A percentile compares a stretch with the other conserved stretches of the same genome.
phyloP scores from a whole-genome alignment of 2,888 invertebrate genomes.

The Aspidiotus rigidus region DNA sequence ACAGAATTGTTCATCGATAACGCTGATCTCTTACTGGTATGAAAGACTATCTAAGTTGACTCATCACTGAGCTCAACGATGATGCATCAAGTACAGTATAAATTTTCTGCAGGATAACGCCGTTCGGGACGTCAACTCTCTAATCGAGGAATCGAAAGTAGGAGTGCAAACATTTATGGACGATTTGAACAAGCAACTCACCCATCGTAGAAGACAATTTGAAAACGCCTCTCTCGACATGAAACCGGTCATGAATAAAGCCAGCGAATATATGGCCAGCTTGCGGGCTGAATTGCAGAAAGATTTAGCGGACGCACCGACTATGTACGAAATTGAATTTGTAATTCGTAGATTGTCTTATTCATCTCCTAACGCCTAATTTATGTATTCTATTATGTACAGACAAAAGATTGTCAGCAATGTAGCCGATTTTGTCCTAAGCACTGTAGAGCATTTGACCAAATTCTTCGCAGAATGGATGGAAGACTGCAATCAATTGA shows the following conservation, averaged over 20 bases:
- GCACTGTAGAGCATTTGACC: slow-evolving; percentile 17
- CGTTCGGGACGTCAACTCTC: slow-evolving; percentile 2
- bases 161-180: slow-evolving; percentile 5
- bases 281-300: slow-evolving; percentile 21
- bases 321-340: not conserved
- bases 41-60: not conserved
- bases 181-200: slow-evolving; percentile 5
- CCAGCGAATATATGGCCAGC: slow-evolving; percentile 6
- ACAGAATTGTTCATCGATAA: slow-evolving; percentile 25
- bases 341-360: too few relatives aligned
- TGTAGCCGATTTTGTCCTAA: slow-evolving; percentile 11
- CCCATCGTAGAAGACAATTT: slow-evolving; percentile 17
- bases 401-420: slow-evolving; percentile 18
- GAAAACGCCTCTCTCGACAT: slow-evolving; percentile 7
- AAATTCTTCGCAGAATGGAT: slow-evolving; percentile 25
- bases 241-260: slow-evolving; percentile 15
- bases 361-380: too few relatives aligned
- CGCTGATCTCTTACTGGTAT: slow-evolving; percentile 12
- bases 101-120: slow-evolving; percentile 17
- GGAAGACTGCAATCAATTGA: slow-evolving; percentile 11
- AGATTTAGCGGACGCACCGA: slow-evolving; percentile 3
- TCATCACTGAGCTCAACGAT: not conserved
- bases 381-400: slow-evolving; percentile 1
- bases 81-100: not conserved
- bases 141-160: slow-evolving; percentile 10